Evolutionary conservation across 1,140 invertebrate genomes (phyloP).

Genomic region (Diachasmimorpha longicaudata): DNA sequence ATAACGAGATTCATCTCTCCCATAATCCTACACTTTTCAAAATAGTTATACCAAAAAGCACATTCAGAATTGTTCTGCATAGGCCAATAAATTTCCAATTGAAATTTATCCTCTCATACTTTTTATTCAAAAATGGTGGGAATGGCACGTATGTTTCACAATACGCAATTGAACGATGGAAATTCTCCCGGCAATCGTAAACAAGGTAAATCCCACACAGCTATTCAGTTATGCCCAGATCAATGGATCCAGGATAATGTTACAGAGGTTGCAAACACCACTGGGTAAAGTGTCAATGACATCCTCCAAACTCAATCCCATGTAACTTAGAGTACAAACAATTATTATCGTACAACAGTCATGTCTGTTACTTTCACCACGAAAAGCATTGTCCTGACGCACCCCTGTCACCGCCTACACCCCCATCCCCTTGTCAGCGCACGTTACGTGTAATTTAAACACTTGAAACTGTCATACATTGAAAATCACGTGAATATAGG

Average conservation of each 20-base stretch:
- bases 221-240: background rate
- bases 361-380: background rate
- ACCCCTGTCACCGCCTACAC: too few species aligned
- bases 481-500: background rate
- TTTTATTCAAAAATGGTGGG: background rate
- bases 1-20: too few species aligned
- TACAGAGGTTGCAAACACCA: background rate
- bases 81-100: background rate
- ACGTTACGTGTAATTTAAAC: background rate
- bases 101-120: background rate
- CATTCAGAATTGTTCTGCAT: too few species aligned
- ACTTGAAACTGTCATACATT: constrained; percentile 9
- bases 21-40: too few species aligned
- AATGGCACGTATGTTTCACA: background rate
- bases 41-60: too few species aligned
- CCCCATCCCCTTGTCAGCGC: too few species aligned
- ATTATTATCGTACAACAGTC: background rate
- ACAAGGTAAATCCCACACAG: background rate
- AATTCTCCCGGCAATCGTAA: background rate
- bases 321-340: constrained; percentile 2
- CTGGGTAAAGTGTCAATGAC: background rate
- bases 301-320: background rate
- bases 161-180: background rate
- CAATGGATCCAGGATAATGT: background rate
- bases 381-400: background rate